Conservation (phyloP, 2,113 vertebrate species). For the Oxygymnocypris stewartii region DNA sequence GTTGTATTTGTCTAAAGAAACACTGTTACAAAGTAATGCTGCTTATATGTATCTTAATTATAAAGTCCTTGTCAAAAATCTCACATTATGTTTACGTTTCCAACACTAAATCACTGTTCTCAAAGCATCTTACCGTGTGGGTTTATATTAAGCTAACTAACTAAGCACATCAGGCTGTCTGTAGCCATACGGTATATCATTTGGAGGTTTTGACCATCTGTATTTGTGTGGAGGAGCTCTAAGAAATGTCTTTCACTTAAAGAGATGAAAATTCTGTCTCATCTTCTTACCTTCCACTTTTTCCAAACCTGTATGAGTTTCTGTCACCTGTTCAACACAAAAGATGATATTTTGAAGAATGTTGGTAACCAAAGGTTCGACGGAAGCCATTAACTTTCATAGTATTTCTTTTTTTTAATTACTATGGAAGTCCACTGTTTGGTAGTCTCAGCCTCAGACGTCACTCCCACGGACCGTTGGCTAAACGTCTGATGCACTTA, state of each 20-base stretch:
- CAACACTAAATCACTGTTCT: slow-evolving; percentile 38
- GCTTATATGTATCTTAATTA: slow-evolving; percentile 66
- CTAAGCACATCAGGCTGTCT: not conserved
- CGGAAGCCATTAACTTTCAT: too few species aligned
- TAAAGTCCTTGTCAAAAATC: slow-evolving; percentile 54
- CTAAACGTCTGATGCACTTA: too few species aligned
- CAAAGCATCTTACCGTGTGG: not conserved
- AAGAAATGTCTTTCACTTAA: slow-evolving; percentile 13
- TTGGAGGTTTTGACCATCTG: slow-evolving; percentile 8
- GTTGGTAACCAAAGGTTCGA: not conserved
- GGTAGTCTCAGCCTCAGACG: too few species aligned
- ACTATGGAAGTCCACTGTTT: not conserved
- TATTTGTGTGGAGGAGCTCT: slow-evolving; percentile 29
- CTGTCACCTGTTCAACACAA: too few species aligned
- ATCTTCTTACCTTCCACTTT: too few species aligned
- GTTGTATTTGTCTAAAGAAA: slow-evolving; percentile 54
- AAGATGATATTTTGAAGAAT: not conserved
- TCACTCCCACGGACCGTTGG: too few species aligned
- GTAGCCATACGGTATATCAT: slow-evolving; percentile 60
- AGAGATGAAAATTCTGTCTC: not conserved
- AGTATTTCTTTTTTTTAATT: not conserved
- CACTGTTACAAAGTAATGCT: slow-evolving; percentile 61
- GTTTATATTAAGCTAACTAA: slow-evolving; percentile 57
- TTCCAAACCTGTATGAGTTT: too few species aligned
- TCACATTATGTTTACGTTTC: slow-evolving; percentile 54